These are phyloP conservation scores for Tipula helvola DNA, from an alignment of 2,888 invertebrate genomes.

Conservation along the genomic window DNA sequence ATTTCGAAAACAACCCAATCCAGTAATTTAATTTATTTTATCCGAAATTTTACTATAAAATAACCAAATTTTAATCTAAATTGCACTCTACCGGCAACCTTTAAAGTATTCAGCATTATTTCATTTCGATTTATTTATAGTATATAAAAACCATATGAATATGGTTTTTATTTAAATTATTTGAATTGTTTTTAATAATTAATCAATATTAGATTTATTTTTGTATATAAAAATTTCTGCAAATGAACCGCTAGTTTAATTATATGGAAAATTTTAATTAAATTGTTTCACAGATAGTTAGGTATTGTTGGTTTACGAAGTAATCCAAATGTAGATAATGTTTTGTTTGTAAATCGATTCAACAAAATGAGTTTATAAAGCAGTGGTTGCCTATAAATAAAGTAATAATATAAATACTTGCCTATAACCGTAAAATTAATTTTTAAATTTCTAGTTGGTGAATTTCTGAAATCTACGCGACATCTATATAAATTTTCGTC, in stretches of 20 bases:
- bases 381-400: no score
- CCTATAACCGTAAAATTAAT: constrained; percentile 64
- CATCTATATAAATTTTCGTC: constrained; percentile 62
- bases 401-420: constrained; percentile 34
- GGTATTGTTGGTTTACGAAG: neutral
- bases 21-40: no score
- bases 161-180: neutral
- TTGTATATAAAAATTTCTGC: neutral
- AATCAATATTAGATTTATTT: neutral
- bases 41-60: no score
- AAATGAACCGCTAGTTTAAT: neutral
- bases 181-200: neutral
- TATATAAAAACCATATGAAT: neutral
- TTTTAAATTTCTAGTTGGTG: constrained; percentile 58
- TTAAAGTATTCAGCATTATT: no score
- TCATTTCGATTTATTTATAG: no score
- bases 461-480: constrained; percentile 60
- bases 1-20: no score
- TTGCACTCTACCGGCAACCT: no score
- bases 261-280: neutral
- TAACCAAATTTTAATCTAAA: no score
- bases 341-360: neutral
- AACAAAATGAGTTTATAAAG: no score
- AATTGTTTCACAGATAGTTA: neutral
- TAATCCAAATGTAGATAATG: neutral